Conservation (phyloP, 2,113 vertebrate species). For the Cyprinodon variegatus region DNA sequence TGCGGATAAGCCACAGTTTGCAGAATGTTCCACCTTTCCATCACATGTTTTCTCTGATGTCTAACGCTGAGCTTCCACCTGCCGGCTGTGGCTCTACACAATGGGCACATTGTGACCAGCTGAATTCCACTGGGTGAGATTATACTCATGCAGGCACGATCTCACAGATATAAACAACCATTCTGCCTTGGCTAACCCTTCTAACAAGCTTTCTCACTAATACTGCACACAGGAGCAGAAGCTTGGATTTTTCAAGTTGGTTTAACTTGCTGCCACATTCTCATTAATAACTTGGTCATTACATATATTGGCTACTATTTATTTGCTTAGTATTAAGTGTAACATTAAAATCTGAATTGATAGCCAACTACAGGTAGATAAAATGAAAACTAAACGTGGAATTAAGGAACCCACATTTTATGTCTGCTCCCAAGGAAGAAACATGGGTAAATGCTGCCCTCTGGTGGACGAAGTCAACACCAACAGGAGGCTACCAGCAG, state of each 20-base stretch:
- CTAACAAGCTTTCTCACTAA: neutral
- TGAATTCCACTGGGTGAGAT: constrained; percentile 52
- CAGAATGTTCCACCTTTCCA: constrained; percentile 5
- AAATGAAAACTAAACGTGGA: neutral
- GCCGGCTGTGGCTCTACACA: constrained; percentile 44
- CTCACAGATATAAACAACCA: constrained; percentile 1
- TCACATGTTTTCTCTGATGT: constrained; percentile 19
- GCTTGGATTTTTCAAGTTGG: too few species aligned
- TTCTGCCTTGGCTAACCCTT: neutral
- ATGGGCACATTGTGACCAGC: constrained; percentile 45
- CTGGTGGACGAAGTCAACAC: constrained; percentile 5
- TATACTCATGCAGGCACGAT: constrained; percentile 14
- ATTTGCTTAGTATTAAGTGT: neutral
- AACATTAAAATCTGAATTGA: neutral
- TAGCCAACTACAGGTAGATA: neutral
- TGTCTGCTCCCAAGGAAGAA: neutral
- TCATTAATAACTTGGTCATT: neutral
- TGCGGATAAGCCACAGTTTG: constrained; percentile 14
- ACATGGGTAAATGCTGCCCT: constrained; percentile 2
- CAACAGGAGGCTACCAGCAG: too few species aligned
- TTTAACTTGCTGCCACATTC: neutral
- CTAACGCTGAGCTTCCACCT: constrained; percentile 31
- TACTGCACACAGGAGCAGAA: neutral
- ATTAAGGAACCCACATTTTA: neutral
- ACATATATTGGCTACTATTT: neutral